phyloP scores from a whole-genome alignment of 2,113 vertebrate genomes.

The Apaloderma vittatum region DNA sequence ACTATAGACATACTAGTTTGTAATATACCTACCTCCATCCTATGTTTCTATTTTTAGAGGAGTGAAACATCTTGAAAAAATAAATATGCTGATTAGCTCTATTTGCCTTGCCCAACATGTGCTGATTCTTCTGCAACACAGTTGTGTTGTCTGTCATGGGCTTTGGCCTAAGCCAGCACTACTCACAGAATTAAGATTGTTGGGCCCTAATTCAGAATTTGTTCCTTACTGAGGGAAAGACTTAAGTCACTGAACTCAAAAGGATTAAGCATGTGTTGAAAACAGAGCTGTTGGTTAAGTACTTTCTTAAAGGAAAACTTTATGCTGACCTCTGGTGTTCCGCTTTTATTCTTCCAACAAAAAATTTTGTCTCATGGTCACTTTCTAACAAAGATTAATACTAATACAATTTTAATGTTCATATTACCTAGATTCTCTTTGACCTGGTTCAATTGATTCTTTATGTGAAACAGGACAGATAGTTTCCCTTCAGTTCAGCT shows the following conservation, averaged over 20 bases:
- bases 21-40: background rate
- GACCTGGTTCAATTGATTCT: background rate
- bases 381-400: constrained; percentile 5
- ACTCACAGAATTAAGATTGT: background rate
- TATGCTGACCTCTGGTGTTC: background rate
- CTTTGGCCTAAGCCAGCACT: background rate
- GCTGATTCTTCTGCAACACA: background rate
- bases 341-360: background rate
- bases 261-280: background rate
- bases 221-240: background rate
- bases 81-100: background rate
- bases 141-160: background rate
- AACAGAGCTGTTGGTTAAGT: background rate
- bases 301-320: background rate
- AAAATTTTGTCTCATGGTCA: background rate
- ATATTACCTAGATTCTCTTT: constrained; percentile 16
- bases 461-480: background rate
- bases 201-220: background rate
- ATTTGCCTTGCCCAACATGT: background rate
- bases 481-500: background rate
- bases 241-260: constrained; percentile 13
- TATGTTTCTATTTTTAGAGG: background rate
- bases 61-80: background rate
- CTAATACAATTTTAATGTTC: constrained; percentile 14
- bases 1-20: background rate